These are phyloP conservation scores for Paguma larvata DNA, from an alignment of 2,797 vertebrate genomes.

Conservation along the genomic window DNA sequence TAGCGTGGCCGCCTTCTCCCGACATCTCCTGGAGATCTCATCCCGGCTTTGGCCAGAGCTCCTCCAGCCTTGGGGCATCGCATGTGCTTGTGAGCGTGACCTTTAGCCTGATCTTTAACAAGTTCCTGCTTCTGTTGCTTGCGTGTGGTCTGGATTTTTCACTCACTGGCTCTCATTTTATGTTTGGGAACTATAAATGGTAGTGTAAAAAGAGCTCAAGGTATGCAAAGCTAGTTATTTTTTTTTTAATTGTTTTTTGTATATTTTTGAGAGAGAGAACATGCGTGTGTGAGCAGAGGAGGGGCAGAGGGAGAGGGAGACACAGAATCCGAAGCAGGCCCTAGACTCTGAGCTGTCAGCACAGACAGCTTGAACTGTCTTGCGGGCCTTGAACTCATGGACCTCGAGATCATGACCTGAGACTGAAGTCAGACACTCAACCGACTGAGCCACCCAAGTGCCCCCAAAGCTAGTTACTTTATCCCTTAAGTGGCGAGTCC, in stretches of 20 bases:
- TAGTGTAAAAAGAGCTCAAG: neutral
- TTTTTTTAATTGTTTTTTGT: no score
- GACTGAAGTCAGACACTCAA: no score
- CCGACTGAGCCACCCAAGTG: no score
- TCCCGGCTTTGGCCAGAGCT: neutral
- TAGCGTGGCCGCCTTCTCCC: neutral
- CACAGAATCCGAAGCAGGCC: no score
- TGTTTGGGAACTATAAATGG: neutral
- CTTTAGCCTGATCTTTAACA: neutral
- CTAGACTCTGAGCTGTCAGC: no score
- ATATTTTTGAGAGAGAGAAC: no score
- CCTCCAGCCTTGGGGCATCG: neutral
- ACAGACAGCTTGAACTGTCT: no score
- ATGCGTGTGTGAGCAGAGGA: no score
- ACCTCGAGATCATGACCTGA: no score
- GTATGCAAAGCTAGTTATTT: neutral
- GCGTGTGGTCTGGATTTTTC: neutral
- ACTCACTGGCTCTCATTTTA: neutral
- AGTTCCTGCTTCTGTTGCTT: neutral
- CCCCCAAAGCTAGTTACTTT: neutral
- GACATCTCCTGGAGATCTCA: neutral
- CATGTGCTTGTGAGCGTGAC: accelerated
- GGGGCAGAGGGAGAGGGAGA: no score
- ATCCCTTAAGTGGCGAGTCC: neutral
- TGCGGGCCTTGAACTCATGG: no score